Base-by-base conservation (phyloP, 1,140 invertebrate genomes). In the Tetragnatha versicolor region DNA sequence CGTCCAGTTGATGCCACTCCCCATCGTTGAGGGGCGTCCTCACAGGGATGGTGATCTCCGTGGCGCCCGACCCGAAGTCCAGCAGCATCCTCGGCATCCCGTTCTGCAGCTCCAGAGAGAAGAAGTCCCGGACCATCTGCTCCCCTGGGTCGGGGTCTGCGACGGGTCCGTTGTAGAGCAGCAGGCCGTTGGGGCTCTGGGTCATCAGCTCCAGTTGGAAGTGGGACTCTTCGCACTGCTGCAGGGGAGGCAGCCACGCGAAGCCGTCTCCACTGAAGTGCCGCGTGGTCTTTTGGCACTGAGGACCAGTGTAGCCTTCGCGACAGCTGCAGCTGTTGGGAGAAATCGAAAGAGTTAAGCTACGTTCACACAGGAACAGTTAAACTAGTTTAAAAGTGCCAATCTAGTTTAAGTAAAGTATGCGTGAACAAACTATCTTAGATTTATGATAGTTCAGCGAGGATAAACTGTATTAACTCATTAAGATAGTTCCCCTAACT, bases 121-220 rank as follows among this genome's bases (percentile, higher is more conserved):
- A 94, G 81, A 98, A 99, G 87, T 99, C 97, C 87, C 81, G 80
- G n/a, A 81, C 63, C 2, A 49, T 7, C 12, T 20, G 49, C 42
- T 96, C 94, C 84, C 96, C 94, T 3, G 90, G 85, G 87, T 96
- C 94, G 0, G 94, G 94, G 58, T 94, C 92, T 17, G 94, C 94
- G 82, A 98, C 96, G 0, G 97, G 97, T 39, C 97, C 97, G 86
- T 98, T 98, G 85, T 98, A 99, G 9, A 99, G 87, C 49, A 99
- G 88, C n/a, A 98, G 87, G 2, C 96, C 97, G 84, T 97, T 94
- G 0, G 91, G 90, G 85, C 94, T 93, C 82, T 91, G 89, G 0
- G 97, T 98, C 70, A 97, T 93, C 84, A 99, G 98, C 86, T 98
- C 96, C 70, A 98, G 90, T 83, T 94, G 96, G 49, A 98, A 89